Evolutionary conservation across 2,113 vertebrate genomes (phyloP).

Genomic region (Tupaia tana): DNA sequence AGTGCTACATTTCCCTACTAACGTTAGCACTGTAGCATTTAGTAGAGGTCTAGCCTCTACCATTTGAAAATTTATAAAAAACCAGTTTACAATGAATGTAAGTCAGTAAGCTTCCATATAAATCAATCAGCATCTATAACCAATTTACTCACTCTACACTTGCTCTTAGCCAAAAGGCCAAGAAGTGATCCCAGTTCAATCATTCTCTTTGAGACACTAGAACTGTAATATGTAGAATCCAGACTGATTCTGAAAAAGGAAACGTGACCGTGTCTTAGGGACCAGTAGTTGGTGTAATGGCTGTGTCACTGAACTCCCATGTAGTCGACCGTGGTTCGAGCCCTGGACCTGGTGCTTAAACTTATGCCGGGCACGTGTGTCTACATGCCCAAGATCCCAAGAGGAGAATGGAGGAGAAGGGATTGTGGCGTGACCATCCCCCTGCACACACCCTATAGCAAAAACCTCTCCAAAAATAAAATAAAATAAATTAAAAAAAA

Average conservation of each 20-base stretch:
- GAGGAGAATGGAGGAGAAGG: too few relatives aligned
- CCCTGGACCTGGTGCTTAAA: too few relatives aligned
- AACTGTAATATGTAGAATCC: background rate
- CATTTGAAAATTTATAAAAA: background rate
- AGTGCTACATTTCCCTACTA: background rate
- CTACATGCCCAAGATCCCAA: too few relatives aligned
- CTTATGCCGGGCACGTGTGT: too few relatives aligned
- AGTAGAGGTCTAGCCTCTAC: background rate
- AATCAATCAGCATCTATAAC: background rate
- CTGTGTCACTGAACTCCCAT: too few relatives aligned
- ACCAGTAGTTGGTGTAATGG: too few relatives aligned
- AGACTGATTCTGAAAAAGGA: constrained; percentile 30
- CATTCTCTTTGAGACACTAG: background rate
- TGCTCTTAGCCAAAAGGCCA: too few relatives aligned
- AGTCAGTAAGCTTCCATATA: background rate
- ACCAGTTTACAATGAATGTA: constrained; percentile 1
- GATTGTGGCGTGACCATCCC: too few relatives aligned
- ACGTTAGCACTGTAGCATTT: constrained; percentile 15
- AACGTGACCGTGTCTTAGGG: background rate
- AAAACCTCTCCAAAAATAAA: too few relatives aligned
- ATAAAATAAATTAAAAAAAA: background rate
- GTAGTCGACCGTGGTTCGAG: too few relatives aligned
- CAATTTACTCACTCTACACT: background rate
- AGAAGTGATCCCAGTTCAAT: too few relatives aligned
- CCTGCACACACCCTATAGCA: too few relatives aligned